Evolutionary conservation across 2,888 invertebrate species (phyloP), one percentile per base, ranked within the genome.

Genomic region (Limenitis arthemis): DNA sequence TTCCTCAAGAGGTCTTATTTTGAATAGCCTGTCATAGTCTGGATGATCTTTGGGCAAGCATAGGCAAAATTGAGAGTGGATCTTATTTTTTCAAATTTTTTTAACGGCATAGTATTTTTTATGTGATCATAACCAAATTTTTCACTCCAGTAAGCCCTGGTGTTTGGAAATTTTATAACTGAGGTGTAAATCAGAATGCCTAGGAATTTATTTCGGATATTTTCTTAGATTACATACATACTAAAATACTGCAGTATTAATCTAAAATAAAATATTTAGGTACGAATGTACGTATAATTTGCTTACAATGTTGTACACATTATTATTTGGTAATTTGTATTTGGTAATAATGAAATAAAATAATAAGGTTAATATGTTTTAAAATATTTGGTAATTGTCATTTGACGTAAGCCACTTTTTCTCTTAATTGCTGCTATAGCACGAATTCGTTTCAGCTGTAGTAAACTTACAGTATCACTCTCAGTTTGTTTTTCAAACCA

Each of bases 1-100:
- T 38, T 64, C 59, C 52, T 69, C 62, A 11, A 69, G 49, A 46
- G 66, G 64, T 47, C 68, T 50, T n/a, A 68, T 53, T 55, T 68
- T 65, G 55, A 59, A 58, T 31, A 68, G 53, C 28, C 38, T 12
- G 32, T 51, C 41, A 40, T 41, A 47, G 9, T 47, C n/a, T 8
- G 51, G 38, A 41, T 51, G 38, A 28, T 42, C 37, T 29, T 28
- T 8, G 4, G 47, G 42, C 11, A 47, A 9, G 11, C 49, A 28
- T 58, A 44, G 47, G 54, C 56, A 40, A 61, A 54, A 43, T 59
- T 57, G 11, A 61, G 28, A 20, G 53, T 36, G 37, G 44, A 32
- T 20, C 50, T 33, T 38, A 53, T 53, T 48, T 53, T 52, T 47
- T 60, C 58, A 49, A 60, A 60, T 28, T 43, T 53, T 30, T 56